Conservation (phyloP, 2,888 invertebrate species). For the Platerodrilus igneus region DNA sequence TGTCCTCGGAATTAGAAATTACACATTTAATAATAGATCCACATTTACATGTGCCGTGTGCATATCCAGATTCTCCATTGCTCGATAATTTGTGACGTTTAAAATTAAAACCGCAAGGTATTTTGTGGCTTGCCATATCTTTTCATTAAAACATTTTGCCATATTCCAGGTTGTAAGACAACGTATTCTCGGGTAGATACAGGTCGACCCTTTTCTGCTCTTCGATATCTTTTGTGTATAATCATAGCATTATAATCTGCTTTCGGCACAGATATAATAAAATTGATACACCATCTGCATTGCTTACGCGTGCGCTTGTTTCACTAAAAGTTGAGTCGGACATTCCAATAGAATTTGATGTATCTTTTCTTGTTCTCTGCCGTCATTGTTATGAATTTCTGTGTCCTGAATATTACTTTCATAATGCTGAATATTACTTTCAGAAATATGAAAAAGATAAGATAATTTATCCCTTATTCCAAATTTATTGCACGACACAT, state of each 20-base stretch:
- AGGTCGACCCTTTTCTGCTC: neutral
- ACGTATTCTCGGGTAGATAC: neutral
- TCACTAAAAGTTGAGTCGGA: too few species aligned
- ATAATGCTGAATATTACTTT: too few species aligned
- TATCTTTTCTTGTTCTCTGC: too few species aligned
- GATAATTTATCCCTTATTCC: too few species aligned
- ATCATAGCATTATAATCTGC: neutral
- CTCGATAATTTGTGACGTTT: neutral
- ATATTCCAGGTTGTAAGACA: neutral
- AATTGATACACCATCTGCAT: neutral
- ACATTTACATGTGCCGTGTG: conserved; percentile 1
- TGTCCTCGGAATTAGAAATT: neutral
- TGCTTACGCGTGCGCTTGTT: too few species aligned
- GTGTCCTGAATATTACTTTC: too few species aligned
- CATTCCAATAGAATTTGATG: too few species aligned
- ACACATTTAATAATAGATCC: neutral
- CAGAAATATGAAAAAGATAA: too few species aligned
- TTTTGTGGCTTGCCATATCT: neutral
- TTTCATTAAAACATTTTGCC: too few species aligned
- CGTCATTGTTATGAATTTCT: too few species aligned
- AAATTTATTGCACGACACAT: too few species aligned
- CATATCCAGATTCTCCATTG: conserved; percentile 1
- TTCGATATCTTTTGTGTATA: neutral
- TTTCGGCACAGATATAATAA: neutral
- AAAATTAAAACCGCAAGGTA: neutral